Conservation (phyloP, 1,140 invertebrate genomes). For the roundworm (Caenorhabditis elegans) region DNA sequence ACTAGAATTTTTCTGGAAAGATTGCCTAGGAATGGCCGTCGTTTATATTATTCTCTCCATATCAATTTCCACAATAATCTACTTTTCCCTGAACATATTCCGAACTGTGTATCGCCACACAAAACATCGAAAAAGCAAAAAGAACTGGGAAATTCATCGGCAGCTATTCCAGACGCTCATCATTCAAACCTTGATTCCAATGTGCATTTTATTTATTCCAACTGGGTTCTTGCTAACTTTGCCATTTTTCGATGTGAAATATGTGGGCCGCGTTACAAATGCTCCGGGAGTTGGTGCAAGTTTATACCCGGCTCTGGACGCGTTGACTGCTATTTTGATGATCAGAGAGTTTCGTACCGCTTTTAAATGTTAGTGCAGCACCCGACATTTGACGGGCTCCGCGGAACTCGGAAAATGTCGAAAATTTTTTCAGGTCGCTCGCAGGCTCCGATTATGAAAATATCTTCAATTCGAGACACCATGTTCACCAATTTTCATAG, state of each 20-base stretch:
- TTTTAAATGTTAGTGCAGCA: no score
- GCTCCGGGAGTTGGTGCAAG: background rate
- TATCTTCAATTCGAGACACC: no score
- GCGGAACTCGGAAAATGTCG: no score
- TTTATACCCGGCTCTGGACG: background rate
- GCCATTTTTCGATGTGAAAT: background rate
- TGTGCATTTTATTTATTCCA: background rate
- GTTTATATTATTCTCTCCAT: background rate
- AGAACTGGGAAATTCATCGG: background rate
- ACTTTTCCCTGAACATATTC: background rate
- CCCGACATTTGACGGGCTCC: no score
- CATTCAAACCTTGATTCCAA: background rate
- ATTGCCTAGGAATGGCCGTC: background rate
- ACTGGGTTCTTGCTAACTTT: background rate
- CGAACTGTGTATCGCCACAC: background rate
- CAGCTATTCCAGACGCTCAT: background rate
- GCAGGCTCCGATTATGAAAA: no score
- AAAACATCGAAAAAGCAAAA: background rate
- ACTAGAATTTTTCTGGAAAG: background rate
- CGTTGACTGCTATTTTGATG: background rate
- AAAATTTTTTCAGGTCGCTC: no score
- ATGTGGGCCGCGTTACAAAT: background rate
- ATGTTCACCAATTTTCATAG: no score
- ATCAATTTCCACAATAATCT: background rate
- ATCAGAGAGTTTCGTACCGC: background rate